Conservation (phyloP, 2,113 vertebrate genomes). For the Neomonachus schauinslandi region DNA sequence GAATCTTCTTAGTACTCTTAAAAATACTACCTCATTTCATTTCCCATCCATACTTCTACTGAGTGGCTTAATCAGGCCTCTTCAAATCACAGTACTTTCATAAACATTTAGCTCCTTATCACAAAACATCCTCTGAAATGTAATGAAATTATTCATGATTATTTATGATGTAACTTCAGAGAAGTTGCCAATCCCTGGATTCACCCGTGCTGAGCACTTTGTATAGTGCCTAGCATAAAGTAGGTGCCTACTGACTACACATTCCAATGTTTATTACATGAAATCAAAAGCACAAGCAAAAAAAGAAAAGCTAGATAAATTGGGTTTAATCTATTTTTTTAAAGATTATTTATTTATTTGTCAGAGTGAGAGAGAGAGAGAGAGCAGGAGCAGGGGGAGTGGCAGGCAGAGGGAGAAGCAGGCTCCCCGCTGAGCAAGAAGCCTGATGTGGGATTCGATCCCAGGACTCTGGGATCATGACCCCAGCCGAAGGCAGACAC, state of each 20-base stretch:
- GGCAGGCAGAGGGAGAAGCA: too few relatives aligned
- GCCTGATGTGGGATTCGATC: too few relatives aligned
- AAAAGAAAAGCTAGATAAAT: neutral
- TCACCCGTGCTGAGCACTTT: neutral
- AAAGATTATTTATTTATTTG: neutral
- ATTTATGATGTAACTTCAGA: neutral
- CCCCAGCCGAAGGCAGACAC: too few relatives aligned
- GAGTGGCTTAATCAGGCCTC: neutral
- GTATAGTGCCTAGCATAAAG: neutral
- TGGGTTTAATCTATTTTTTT: neutral
- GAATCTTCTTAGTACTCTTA: neutral
- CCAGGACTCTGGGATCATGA: too few relatives aligned
- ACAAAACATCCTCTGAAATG: slow-evolving; percentile 28
- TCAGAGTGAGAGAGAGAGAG: neutral
- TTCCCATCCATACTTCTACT: neutral
- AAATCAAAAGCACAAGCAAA: neutral
- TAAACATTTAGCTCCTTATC: neutral
- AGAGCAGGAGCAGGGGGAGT: too few relatives aligned
- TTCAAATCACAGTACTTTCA: neutral
- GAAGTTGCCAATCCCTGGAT: neutral
- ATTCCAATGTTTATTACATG: neutral
- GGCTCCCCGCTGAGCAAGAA: too few relatives aligned
- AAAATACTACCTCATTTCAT: neutral
- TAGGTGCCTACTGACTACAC: neutral
- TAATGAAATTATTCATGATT: neutral